phyloP scores from a whole-genome alignment of 2,113 vertebrate genomes.

The Poicephalus gulielmi region DNA sequence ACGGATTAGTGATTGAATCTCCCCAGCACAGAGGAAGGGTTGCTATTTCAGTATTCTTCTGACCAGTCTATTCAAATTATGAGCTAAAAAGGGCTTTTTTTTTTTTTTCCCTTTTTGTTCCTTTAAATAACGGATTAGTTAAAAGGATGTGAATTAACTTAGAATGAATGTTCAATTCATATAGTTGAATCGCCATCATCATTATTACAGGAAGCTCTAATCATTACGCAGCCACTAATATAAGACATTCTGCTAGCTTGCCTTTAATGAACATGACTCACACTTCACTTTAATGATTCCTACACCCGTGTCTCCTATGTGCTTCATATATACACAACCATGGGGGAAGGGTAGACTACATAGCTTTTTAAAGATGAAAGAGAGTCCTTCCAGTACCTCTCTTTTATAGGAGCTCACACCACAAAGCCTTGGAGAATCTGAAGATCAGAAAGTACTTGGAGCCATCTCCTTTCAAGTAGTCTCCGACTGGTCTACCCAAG shows the following conservation, averaged over 20 bases:
- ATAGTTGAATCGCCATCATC: conserved; percentile 71
- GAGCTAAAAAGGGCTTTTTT: conserved; percentile 24
- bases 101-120: background rate
- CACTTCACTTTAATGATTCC: conserved; percentile 68
- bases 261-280: conserved; percentile 75
- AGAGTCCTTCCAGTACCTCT: background rate
- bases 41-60: conserved; percentile 24
- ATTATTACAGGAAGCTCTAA: conserved; percentile 77
- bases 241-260: conserved; percentile 65
- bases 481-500: background rate
- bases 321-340: background rate
- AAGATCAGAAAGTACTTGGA: background rate
- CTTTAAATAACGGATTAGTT: conserved; percentile 72
- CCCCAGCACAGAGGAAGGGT: background rate
- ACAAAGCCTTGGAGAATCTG: background rate
- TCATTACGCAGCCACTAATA: conserved; percentile 70
- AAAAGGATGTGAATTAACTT: conserved; percentile 78
- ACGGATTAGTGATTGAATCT: background rate
- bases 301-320: background rate
- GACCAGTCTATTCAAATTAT: conserved; percentile 46
- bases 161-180: conserved; percentile 78
- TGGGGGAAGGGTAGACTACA: conserved; percentile 6
- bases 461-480: background rate
- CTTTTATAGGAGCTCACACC: background rate
- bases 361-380: background rate